phyloP scores from a whole-genome alignment of 1,140 invertebrate species.

The Caenorhabditis brenneri region DNA sequence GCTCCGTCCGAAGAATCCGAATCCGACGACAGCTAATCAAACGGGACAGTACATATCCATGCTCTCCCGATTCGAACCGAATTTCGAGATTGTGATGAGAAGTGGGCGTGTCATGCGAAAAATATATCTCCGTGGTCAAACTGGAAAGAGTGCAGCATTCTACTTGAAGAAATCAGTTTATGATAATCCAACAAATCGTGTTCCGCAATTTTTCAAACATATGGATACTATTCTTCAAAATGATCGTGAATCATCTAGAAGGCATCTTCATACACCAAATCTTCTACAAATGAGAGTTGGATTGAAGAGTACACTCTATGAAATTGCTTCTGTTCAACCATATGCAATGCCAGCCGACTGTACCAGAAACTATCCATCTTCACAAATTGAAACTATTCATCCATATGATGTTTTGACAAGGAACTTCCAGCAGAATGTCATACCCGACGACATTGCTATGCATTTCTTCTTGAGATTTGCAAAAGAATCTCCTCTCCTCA shows the following conservation, averaged over 20 bases:
- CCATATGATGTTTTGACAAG: neutral
- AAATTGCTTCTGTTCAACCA: constrained; percentile 14
- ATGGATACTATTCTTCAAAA: constrained; percentile 5
- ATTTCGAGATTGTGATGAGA: neutral
- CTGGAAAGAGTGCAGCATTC: constrained; percentile 34
- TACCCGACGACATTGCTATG: neutral
- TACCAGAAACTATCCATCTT: constrained; percentile 29
- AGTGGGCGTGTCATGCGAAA: neutral
- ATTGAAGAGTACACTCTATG: neutral
- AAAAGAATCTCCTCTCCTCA: too few relatives aligned
- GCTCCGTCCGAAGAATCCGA: neutral
- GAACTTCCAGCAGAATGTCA: neutral
- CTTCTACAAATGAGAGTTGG: neutral
- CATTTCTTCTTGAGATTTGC: neutral
- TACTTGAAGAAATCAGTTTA: constrained; percentile 21
- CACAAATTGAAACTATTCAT: neutral
- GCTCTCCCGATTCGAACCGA: constrained; percentile 34
- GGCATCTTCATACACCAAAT: neutral
- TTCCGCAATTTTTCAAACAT: neutral
- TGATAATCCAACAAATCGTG: neutral
- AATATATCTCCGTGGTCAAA: neutral
- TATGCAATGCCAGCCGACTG: constrained; percentile 3
- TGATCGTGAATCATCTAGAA: neutral
- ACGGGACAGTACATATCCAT: constrained; percentile 45
- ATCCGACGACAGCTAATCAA: neutral